These are phyloP conservation scores for Thumatha senex DNA, from an alignment of 2,888 invertebrate genomes.

Conservation along the genomic window DNA sequence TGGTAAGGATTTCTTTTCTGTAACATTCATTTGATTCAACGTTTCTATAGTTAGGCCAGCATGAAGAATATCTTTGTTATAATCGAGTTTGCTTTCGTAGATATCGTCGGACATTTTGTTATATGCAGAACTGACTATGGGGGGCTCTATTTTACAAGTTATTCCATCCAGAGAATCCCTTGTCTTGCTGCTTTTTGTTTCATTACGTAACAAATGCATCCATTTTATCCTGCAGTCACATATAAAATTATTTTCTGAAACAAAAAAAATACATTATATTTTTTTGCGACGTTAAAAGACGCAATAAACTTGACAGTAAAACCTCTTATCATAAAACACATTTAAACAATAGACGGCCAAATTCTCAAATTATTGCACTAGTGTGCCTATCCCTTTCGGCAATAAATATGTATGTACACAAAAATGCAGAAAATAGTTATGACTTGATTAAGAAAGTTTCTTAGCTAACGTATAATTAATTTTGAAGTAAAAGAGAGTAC, in stretches of 20 bases:
- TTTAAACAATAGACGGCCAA: too few species aligned
- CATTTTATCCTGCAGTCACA: constrained; percentile 93
- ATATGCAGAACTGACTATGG: constrained; percentile 74
- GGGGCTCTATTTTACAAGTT: constrained; percentile 86
- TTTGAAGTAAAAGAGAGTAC: constrained; percentile 42
- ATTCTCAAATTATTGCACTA: too few species aligned
- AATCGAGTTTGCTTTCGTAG: constrained; percentile 60
- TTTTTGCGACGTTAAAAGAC: neutral
- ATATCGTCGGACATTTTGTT: constrained; percentile 66
- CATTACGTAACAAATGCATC: constrained; percentile 89
- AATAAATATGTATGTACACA: too few species aligned
- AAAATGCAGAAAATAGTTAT: too few species aligned
- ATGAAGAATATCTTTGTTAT: constrained; percentile 65
- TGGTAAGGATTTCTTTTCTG: constrained; percentile 54
- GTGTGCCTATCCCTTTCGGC: too few species aligned
- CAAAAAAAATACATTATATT: constrained; percentile 29
- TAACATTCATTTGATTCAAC: constrained; percentile 58
- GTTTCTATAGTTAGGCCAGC: constrained; percentile 67
- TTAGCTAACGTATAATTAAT: constrained; percentile 36
- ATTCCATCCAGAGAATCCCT: constrained; percentile 87
- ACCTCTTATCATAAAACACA: neutral
- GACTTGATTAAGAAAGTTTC: neutral
- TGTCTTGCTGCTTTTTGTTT: constrained; percentile 88
- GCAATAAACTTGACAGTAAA: neutral
- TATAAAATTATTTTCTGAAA: constrained; percentile 91